phyloP scores from a whole-genome alignment of 2,888 invertebrate species.

The Himalopsyche japonica region DNA sequence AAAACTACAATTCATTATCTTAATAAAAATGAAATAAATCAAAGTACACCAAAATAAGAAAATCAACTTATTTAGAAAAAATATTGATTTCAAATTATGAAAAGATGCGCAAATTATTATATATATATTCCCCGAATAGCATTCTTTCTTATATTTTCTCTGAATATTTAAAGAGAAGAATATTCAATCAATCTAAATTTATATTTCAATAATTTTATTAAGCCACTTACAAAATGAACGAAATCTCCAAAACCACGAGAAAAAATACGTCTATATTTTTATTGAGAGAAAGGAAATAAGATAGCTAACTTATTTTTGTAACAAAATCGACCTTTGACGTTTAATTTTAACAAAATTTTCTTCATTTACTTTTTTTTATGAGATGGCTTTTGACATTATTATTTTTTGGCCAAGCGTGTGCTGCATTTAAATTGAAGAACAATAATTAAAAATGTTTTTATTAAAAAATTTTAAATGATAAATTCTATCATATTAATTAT shows the following conservation, averaged over 20 bases:
- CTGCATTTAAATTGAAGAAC: not conserved
- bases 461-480: not conserved
- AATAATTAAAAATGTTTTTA: not conserved
- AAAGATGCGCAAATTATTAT: no score
- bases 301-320: not conserved
- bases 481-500: not conserved
- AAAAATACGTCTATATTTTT: not conserved
- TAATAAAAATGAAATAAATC: no score
- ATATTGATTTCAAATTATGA: no score
- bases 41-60: no score
- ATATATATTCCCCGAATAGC: no score
- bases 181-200: not conserved
- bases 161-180: no score
- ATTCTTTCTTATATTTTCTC: no score
- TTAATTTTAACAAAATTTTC: not conserved
- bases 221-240: not conserved
- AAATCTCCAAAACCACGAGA: not conserved
- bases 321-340: not conserved
- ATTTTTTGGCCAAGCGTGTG: not conserved
- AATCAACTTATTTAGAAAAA: no score
- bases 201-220: not conserved
- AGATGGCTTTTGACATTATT: not conserved
- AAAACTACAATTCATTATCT: no score
- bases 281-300: not conserved
- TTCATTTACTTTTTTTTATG: not conserved